Base-by-base conservation (phyloP, 2,888 invertebrate genomes). In the Orthosia incerta region DNA sequence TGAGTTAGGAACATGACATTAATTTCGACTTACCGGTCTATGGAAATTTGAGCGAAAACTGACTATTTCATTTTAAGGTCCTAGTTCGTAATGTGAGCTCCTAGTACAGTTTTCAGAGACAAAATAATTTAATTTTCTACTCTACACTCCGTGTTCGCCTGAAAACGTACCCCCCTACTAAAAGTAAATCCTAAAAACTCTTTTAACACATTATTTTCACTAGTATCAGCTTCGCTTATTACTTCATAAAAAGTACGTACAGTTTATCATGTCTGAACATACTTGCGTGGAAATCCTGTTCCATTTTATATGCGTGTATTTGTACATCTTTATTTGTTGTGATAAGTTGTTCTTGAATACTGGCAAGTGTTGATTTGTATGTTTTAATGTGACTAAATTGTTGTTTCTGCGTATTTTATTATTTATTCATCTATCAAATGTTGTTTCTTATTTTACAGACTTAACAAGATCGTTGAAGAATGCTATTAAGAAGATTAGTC, bases 101-200 rank as follows among this genome's bases (percentile, higher is more conserved):
- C 51, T 26, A 55, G 31, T 65, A 55, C 5, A 53, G 5, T 68
- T 77, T 72, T 60, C 39, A 20, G 7, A 23, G 12, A 20, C 26
- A 61, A 64, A 13, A 50, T 77, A 71, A 72, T 82, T 63, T 67
- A 77, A 82, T 82, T 23, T 55, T 9, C 18, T 23, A 57, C 57
- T 23, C 45, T 12, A 1, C 13, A 51, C 46, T 18, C 31, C 11
- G 4, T 50, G 9, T 56, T 23, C 11, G 18, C 51, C 7, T 61
- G 46, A 46, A 65, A 80, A 48, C 11, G 39, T 57, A 61, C 20
- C 7, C 13, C 56, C 0, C 16, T 56, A 26, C 31, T 56, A 67
- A 61, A 78, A 77, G 56, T 68, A 71, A 67, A 63, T 77, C 26
- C 55, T 55, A 18, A 56, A 61, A 67, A 71, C 64, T 66, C 50